phyloP scores from a whole-genome alignment of 2,113 vertebrate genomes.

The Tachysurus fulvidraco region DNA sequence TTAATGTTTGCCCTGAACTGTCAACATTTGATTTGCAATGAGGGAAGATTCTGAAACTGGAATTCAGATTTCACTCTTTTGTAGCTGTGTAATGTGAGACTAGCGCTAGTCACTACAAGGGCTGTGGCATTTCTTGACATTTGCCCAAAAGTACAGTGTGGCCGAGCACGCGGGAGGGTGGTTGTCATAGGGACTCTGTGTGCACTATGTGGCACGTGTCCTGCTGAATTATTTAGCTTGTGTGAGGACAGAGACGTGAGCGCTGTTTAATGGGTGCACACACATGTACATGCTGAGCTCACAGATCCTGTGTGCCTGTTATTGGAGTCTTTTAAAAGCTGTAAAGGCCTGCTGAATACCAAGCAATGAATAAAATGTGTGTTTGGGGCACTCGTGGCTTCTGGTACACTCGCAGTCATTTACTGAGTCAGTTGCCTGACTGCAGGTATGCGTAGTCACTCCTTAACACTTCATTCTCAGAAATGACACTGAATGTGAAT shows the following conservation, averaged over 20 bases:
- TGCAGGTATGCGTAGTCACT: constrained; percentile 7
- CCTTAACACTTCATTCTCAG: neutral
- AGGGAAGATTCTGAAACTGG: neutral
- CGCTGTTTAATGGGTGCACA: constrained; percentile 9
- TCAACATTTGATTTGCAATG: neutral
- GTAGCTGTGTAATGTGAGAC: neutral
- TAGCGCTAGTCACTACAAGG: constrained; percentile 20
- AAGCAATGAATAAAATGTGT: neutral
- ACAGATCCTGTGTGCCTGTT: constrained; percentile 5
- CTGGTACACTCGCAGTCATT: neutral
- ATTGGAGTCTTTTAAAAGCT: constrained; percentile 15
- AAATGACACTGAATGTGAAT: constrained; percentile 4
- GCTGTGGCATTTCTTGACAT: constrained; percentile 46
- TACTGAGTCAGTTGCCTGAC: constrained; percentile 7
- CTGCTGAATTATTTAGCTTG: constrained; percentile 70
- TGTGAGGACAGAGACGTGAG: constrained; percentile 24
- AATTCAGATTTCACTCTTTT: neutral
- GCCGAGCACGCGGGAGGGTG: constrained; percentile 57
- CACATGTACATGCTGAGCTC: constrained; percentile 51
- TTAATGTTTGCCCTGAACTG: neutral
- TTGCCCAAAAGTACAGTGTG: constrained; percentile 56
- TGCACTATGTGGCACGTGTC: constrained; percentile 52
- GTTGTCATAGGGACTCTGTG: constrained; percentile 70
- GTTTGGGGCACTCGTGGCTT: constrained; percentile 2
- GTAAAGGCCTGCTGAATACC: neutral